These are phyloP conservation scores for Trichacis sp. DNA, from an alignment of 2,888 invertebrate species.

Conservation along the genomic window DNA sequence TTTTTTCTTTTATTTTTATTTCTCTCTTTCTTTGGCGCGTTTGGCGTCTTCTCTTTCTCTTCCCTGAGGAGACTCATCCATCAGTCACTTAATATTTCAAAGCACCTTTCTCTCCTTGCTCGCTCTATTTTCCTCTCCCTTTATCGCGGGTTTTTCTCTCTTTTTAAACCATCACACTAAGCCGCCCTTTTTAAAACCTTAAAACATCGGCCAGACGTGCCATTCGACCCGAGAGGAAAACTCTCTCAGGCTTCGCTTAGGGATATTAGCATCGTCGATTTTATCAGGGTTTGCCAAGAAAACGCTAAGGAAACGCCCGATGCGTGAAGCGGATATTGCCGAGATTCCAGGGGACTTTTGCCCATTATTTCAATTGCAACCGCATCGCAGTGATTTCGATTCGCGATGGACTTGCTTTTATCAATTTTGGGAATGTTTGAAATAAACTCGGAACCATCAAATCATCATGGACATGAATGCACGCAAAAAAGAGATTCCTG, in stretches of 20 bases:
- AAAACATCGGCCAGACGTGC: constrained; percentile 57
- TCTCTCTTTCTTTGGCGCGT: constrained; percentile 30
- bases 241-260: constrained; percentile 53
- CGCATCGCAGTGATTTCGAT: constrained; percentile 6
- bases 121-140: constrained; percentile 45
- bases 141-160: constrained; percentile 20
- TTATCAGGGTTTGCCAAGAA: constrained; percentile 22
- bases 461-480: no score
- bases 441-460: no score
- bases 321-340: constrained; percentile 40
- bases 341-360: constrained; percentile 28
- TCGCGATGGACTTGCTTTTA: no score
- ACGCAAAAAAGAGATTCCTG: no score
- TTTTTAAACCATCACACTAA: constrained; percentile 42
- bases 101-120: constrained; percentile 51
- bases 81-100: constrained; percentile 68
- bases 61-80: constrained; percentile 63
- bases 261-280: constrained; percentile 52
- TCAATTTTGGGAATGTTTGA: no score
- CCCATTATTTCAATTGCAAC: constrained; percentile 11
- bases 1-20: constrained; percentile 1
- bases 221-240: constrained; percentile 55
- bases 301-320: constrained; percentile 32
- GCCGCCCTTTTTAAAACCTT: constrained; percentile 61
- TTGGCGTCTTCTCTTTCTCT: constrained; percentile 23